Percentiles rank a stretch among this genome's conserved stretches.
Conservation (phyloP, 2,888 invertebrate species). For the Temnothorax unifasciatus region DNA sequence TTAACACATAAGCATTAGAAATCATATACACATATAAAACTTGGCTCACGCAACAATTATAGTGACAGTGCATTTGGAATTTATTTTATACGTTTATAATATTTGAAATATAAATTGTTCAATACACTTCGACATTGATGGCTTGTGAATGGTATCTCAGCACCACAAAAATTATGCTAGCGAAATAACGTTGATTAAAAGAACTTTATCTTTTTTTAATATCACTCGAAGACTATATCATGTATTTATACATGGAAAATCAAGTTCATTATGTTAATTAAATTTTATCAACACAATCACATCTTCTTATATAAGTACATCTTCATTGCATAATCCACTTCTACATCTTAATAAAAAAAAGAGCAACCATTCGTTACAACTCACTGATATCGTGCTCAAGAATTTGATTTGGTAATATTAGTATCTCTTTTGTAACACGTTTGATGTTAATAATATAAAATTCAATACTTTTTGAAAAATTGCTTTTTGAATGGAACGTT, state of each 20-base stretch:
- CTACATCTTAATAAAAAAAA: background rate
- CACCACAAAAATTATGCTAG: background rate
- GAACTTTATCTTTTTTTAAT: background rate
- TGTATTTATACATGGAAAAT: background rate
- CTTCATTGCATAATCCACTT: background rate
- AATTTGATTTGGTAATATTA: background rate
- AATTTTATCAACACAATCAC: background rate
- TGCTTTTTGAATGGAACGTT: too few relatives aligned
- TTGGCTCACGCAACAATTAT: too few relatives aligned
- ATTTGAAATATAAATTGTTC: slow-evolving; percentile 1
- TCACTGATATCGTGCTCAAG: background rate
- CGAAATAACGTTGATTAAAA: background rate
- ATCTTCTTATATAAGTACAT: background rate
- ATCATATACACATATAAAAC: too few relatives aligned
- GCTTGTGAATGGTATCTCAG: background rate
- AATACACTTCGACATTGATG: background rate
- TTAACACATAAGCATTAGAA: too few relatives aligned
- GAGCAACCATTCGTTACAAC: background rate
- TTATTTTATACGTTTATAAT: background rate
- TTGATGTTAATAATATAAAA: too few relatives aligned
- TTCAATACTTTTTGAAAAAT: too few relatives aligned
- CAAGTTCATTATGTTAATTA: background rate
- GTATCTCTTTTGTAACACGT: too few relatives aligned
- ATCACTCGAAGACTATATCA: background rate
- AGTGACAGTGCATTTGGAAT: background rate